Evolutionary conservation across 2,888 invertebrate genomes (phyloP), one percentile per base, ranked within the genome.

Genomic region (Cerastoderma edule): DNA sequence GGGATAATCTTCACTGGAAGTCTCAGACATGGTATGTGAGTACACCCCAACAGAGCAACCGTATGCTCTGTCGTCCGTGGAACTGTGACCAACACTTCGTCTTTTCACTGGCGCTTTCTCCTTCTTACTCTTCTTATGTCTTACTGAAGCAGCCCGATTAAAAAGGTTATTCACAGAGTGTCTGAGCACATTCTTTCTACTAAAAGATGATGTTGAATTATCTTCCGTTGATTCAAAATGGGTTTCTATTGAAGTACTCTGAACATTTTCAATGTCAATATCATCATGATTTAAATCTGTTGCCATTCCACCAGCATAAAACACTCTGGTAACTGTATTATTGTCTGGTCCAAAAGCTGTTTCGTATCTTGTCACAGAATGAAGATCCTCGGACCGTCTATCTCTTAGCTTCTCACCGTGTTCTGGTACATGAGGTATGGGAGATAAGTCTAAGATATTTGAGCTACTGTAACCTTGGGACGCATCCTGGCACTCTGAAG

Each of bases 311-410:
- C 85, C 87, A 33, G 80, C 83, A 80, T 87, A 90, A 74, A 87
- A 89, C 54, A 89, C 89, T 48, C 89, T 72, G 0, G 90, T 90
- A 0, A 90, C 87, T 24, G 89, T 89, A 46, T 80, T 75, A 73
- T 90, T 90, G 65, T 90, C 90, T 5, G 90, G 89, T 16, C 90
- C 89, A 78, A 90, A 89, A 13, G 88, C 89, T 10, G 89, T 89
- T 70, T 90, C 90, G 72, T 87, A 90, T 63, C 83, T 81, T 1
- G 88, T 85, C 32, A 88, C 83, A 50, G 86, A 87, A 44, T 84
- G 77, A 48, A 84, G 68, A 44, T 75, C 83, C 19, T 83, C 75
- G 13, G 76, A 75, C 1, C 85, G 84, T 2, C 72, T 75, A 66
- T 73, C 84, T 57, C 67, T 83, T 13, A 72, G 73, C 19, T 69